A percentile compares a stretch with the other conserved stretches of the same genome.
Evolutionary conservation across 2,888 invertebrate genomes (phyloP).

Genomic region (Prosapia bicincta): DNA sequence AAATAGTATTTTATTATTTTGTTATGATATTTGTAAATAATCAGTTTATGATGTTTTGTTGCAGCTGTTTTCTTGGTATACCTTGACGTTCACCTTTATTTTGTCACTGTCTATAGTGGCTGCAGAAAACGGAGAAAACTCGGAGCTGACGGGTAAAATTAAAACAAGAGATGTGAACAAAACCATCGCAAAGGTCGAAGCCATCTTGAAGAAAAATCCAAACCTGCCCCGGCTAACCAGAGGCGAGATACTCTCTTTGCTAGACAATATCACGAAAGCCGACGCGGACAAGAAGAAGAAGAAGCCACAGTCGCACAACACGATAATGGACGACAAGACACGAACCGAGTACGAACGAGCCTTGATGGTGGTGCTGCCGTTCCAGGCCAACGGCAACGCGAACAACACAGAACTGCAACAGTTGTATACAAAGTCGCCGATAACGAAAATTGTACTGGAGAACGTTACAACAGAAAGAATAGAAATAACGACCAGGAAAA

Average conservation of each 20-base stretch:
- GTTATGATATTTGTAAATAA: neutral
- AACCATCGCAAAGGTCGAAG: slow-evolving; percentile 66
- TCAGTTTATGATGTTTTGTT: neutral
- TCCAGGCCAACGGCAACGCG: slow-evolving; percentile 54
- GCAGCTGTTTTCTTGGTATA: neutral
- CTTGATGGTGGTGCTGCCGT: slow-evolving; percentile 64
- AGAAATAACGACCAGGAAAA: slow-evolving; percentile 10
- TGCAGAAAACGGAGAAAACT: neutral
- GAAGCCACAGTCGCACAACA: slow-evolving; percentile 13
- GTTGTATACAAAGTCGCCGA: slow-evolving; percentile 62
- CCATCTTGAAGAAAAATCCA: slow-evolving; percentile 57
- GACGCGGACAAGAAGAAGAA: slow-evolving; percentile 21
- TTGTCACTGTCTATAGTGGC: neutral
- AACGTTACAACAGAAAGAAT: slow-evolving; percentile 5
- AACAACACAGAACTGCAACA: slow-evolving; percentile 51
- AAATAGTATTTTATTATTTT: too few species aligned
- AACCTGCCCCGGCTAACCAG: slow-evolving; percentile 60
- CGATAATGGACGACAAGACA: slow-evolving; percentile 38
- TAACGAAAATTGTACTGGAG: slow-evolving; percentile 42
- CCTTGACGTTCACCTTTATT: neutral
- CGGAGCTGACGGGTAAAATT: neutral
- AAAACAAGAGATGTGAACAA: slow-evolving; percentile 51
- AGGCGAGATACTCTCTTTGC: slow-evolving; percentile 61
- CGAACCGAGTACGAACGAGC: slow-evolving; percentile 51
- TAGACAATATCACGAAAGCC: slow-evolving; percentile 57